Evolutionary conservation across 2,888 invertebrate species (phyloP).

Genomic region (Melinaea marsaeus): DNA sequence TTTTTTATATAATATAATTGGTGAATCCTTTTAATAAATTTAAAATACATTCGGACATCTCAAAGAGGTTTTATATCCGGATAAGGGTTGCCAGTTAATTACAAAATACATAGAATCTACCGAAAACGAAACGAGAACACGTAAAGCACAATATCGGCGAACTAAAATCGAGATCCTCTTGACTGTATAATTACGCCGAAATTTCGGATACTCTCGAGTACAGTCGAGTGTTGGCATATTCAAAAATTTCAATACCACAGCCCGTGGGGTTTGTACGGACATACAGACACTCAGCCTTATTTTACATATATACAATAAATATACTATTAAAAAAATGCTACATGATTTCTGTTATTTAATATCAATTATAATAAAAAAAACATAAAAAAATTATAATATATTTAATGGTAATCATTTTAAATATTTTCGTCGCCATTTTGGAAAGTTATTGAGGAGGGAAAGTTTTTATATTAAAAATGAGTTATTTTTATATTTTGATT

Average conservation of each 20-base stretch:
- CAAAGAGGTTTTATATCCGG: conserved; percentile 2
- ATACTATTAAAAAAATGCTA: background rate
- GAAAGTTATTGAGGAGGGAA: too few relatives aligned
- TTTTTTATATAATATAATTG: background rate
- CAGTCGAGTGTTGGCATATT: conserved; percentile 68
- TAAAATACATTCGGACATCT: background rate
- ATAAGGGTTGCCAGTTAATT: conserved; percentile 8
- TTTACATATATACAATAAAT: background rate
- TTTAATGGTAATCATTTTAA: too few relatives aligned
- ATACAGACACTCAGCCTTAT: conserved; percentile 32
- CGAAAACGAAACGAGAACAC: conserved; percentile 31
- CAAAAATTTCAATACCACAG: conserved; percentile 71
- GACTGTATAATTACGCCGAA: conserved; percentile 65
- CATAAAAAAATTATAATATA: too few relatives aligned
- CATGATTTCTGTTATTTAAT: too few relatives aligned
- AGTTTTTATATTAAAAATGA: background rate
- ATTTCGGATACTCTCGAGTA: conserved; percentile 67
- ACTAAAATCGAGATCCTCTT: conserved; percentile 50
- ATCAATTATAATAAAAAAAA: too few relatives aligned
- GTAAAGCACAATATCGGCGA: conserved; percentile 36
- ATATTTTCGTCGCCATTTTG: too few relatives aligned
- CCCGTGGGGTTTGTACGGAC: conserved; percentile 43
- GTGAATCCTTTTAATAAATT: background rate
- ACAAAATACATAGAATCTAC: conserved; percentile 8
- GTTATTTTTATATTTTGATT: conserved; percentile 7